Base-by-base conservation (phyloP, 2,113 vertebrate species). In the Scalopus aquaticus region DNA sequence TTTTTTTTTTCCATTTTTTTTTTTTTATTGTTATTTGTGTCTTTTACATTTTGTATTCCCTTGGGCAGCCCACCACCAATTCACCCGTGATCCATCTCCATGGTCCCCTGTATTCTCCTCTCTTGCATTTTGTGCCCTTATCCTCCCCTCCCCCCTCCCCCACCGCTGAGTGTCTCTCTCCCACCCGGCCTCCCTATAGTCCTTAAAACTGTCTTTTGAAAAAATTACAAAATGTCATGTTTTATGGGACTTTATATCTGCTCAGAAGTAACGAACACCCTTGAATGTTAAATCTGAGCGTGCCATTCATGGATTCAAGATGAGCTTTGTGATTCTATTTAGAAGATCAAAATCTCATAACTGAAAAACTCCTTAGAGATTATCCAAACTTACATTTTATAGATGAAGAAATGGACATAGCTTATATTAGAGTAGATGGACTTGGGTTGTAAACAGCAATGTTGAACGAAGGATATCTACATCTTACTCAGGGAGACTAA, bases 201-300 rank as follows among this genome's bases (percentile, higher is more conserved):
- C n/a, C n/a, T n/a, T 93, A 74, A 89, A 95, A 94, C 89, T 58
- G 60, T 62, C 24, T 42, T 42, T 26, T 72, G 67, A 91, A 89
- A 95, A 93, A 89, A 69, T 90, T 89, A 67, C 16, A 93, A 80
- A 80, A 86, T 84, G 35, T 74, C 42, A 9, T 77, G 28, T 70
- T 20, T 39, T 51, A 77, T 42, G 24, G 10, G 51, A n/a, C 65
- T 88, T 94, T 42, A 16, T 88, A 49, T 11, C 95, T 95, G n/a
- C 69, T 93, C 78, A 95, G 67, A 77, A 67, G 76, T 30, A 92
- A 17, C n/a, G 65, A 90, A 72, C 17, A 78, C 35, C 37, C n/a
- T 94, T 77, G 70, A 73, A 72, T 80, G 24, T 32, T 86, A 83
- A 94, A 87, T 92, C 49, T 70, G 67, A 86, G 24, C n/a, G 19